phyloP scores from a whole-genome alignment of 2,113 vertebrate species.

The Chamaetylas fuelleborni region DNA sequence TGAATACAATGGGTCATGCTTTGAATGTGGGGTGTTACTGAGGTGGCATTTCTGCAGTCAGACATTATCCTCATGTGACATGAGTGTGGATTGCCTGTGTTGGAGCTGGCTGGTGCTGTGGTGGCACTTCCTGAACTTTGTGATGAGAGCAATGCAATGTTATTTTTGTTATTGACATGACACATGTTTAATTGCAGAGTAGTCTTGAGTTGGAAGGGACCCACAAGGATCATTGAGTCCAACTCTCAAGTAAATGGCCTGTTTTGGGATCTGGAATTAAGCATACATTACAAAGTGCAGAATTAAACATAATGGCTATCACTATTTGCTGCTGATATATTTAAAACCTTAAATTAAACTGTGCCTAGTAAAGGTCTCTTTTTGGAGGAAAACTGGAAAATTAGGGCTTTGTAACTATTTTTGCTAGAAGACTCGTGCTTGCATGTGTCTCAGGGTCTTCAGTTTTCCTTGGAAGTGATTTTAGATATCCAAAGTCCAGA shows the following conservation, averaged over 20 bases:
- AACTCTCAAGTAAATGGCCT: background rate
- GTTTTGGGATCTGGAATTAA: background rate
- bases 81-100: background rate
- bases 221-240: background rate
- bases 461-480: constrained; percentile 67
- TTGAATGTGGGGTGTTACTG: background rate
- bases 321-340: constrained; percentile 58
- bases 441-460: constrained; percentile 68
- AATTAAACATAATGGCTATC: background rate
- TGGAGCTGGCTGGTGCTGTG: background rate
- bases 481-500: constrained; percentile 63
- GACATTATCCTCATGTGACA: background rate
- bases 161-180: background rate
- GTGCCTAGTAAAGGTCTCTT: constrained; percentile 65
- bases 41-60: constrained; percentile 10
- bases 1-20: background rate
- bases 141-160: background rate
- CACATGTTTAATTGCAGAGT: background rate
- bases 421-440: constrained; percentile 69
- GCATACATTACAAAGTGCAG: background rate
- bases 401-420: constrained; percentile 62
- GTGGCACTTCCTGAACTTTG: background rate
- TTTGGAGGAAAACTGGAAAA: constrained; percentile 70
- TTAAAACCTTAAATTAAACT: constrained; percentile 61
- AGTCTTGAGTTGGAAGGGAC: background rate